Base-by-base conservation (phyloP, 2,113 vertebrate species). In the Neogobius melanostomus region DNA sequence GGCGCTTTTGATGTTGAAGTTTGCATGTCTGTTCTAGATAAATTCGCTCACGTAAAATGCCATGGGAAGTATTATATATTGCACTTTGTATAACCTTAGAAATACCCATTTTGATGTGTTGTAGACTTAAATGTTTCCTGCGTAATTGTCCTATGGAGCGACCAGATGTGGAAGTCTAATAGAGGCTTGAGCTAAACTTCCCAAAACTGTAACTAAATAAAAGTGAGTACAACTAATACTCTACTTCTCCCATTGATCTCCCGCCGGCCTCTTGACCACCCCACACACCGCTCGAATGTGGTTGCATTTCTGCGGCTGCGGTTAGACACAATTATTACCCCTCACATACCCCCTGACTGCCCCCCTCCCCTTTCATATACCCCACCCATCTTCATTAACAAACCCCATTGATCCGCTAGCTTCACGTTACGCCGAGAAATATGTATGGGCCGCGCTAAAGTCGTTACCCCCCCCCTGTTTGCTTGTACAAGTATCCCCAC, bases 351-450 rank as follows among this genome's bases (percentile, higher is more conserved):
- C 48, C 53, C 1, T 45, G 49, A 12, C 65, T 9, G 67, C 8
- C 17, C 11, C 21, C 50, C 50, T 44, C 60, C 62, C 48, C 56
- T 47, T 52, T 43, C 57, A 63, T 64, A 76, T 74, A 69, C 78
- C 62, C 50, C 54, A 76, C 65, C 80, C 76, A 76, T 90, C 80
- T 89, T 90, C 85, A 89, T 87, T 87, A 87, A 91, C 85, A 83
- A 78, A 88, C 88, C 88, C 82, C 85, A 89, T 91, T 82, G 88
- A 88, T 89, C 83, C 48, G 75, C 77, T 64, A 50, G 69, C 64
- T 64, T 89, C 83, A 61, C 75, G 77, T 91, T 91, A 84, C 85
- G 85, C 82, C 80, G 66, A 79, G 82, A 88, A 90, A 90, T 90
- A 90, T 91, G 88, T 87, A 87, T 71, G 57, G 59, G 82, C 56